Conservation (phyloP, 2,888 invertebrate species). For the Margaritifera margaritifera region DNA sequence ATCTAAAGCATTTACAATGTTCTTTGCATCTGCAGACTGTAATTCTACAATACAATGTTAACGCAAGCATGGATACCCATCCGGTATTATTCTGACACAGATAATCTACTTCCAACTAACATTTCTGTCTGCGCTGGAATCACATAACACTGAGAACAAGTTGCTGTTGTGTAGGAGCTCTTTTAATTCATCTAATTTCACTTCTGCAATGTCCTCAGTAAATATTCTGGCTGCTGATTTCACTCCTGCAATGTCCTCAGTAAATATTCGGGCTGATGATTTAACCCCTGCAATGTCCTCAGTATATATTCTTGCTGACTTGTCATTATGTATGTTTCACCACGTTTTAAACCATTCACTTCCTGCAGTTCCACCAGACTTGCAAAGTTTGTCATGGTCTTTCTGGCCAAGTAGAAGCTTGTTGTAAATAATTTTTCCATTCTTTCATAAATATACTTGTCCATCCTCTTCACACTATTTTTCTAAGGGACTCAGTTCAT, state of each 20-base stretch:
- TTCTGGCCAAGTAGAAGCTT: background rate
- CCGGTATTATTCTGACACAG: constrained; percentile 1
- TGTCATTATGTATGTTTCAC: constrained; percentile 2
- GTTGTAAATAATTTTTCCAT: constrained; percentile 1
- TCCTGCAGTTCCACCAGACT: too few species aligned
- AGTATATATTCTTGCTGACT: background rate
- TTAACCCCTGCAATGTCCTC: background rate
- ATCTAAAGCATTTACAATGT: too few species aligned
- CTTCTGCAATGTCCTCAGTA: constrained; percentile 1
- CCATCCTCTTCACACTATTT: constrained; percentile 1
- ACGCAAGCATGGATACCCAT: constrained; percentile 4
- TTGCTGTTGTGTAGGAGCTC: background rate
- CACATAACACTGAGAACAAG: constrained; percentile 3
- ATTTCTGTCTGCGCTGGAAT: constrained; percentile 3
- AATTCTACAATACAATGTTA: too few species aligned
- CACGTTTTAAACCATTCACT: background rate
- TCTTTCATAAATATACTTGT: constrained; percentile 2
- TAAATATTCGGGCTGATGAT: background rate
- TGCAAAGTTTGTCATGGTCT: background rate
- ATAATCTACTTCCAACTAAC: background rate
- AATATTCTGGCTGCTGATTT: background rate
- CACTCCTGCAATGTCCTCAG: constrained; percentile 1
- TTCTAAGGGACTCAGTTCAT: too few species aligned
- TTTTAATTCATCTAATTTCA: background rate
- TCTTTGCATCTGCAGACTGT: too few species aligned